Evolutionary conservation across 2,113 vertebrate genomes (phyloP).

Genomic region (Brachyistius frenatus): DNA sequence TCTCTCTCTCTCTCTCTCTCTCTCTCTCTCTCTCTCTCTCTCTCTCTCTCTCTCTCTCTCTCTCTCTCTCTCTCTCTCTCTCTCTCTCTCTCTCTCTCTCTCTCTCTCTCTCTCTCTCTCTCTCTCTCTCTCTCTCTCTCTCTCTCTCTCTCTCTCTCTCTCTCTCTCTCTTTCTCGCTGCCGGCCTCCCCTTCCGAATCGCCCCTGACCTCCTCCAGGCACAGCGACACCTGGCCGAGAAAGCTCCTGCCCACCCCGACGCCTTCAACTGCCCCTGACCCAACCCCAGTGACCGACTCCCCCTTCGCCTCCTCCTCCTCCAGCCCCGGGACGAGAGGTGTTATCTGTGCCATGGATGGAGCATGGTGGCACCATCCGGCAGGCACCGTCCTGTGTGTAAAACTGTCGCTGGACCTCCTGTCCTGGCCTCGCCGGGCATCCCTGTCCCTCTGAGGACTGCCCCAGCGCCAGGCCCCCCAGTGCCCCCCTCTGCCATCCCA

Average conservation of each 20-base stretch:
- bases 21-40: no score
- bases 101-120: no score
- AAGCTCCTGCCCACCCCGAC: slow-evolving; percentile 55
- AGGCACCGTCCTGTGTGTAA: slow-evolving; percentile 62
- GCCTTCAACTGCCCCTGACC: slow-evolving; percentile 22
- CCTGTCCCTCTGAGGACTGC: slow-evolving; percentile 73
- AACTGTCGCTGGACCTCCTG: slow-evolving; percentile 64
- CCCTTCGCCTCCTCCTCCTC: not conserved
- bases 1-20: no score
- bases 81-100: no score
- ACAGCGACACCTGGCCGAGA: slow-evolving; percentile 66
- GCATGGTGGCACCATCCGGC: slow-evolving; percentile 73
- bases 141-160: no score
- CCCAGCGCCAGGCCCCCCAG: slow-evolving; percentile 78
- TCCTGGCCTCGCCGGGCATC: slow-evolving; percentile 39
- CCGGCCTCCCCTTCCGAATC: slow-evolving; percentile 73
- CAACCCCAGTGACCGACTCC: not conserved
- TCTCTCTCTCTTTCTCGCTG: no score
- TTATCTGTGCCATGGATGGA: slow-evolving; percentile 74
- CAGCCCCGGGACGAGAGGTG: slow-evolving; percentile 51
- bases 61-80: no score
- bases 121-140: no score
- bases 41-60: no score
- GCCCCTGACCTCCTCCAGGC: slow-evolving; percentile 68
- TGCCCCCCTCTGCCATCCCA: slow-evolving; percentile 81